Base-by-base conservation (phyloP, 2,797 vertebrate species). In the Notolepis coatsorum region DNA sequence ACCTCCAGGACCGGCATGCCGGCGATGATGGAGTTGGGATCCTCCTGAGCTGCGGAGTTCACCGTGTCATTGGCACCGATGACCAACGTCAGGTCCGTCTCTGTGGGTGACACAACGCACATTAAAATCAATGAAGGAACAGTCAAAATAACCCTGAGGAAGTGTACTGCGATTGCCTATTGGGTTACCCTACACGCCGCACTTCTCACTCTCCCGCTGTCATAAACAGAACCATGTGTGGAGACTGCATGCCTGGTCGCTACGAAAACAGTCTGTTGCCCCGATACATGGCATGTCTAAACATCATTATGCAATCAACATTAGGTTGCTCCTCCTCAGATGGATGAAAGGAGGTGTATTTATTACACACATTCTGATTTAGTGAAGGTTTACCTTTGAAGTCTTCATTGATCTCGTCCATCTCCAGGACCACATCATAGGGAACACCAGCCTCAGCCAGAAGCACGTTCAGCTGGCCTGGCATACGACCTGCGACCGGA, bases 371-470 rank as follows among this genome's bases (percentile, higher is more conserved):
- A 23, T 45, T 65, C 15, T 60, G 27, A 75, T 73, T 24, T 9
- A 10, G 37, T 53, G 15, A 61, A 38, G 25, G 23, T 46, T 79
- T 85, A 94, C 93, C 92, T 77, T 90, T 86, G 84, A 95, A 95
- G 84, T 94, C 92, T 0, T 92, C 82, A 7, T 95, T 95, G 66
- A 94, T 94, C 82, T 94, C 92, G n/a, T 95, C 94, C 94, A 94
- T 95, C 84, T 95, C 93, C 74, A 94, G 73, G 33, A 94, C 93
- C 39, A 94, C 67, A 4, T 94, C 93, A 4, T 94, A 95, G 6
- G 93, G 93, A 65, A 95, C 92, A 4, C 93, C 93, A 1, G 93
- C 92, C 71, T 94, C 92, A 12, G 93, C 93, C 84, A 95, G 12
- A 3, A 94, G 92, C 47, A 95, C 93, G 1, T 94, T 94, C 46